These are phyloP conservation scores for Protophormia terraenovae DNA, from an alignment of 2,888 invertebrate species.

Conservation along the genomic window DNA sequence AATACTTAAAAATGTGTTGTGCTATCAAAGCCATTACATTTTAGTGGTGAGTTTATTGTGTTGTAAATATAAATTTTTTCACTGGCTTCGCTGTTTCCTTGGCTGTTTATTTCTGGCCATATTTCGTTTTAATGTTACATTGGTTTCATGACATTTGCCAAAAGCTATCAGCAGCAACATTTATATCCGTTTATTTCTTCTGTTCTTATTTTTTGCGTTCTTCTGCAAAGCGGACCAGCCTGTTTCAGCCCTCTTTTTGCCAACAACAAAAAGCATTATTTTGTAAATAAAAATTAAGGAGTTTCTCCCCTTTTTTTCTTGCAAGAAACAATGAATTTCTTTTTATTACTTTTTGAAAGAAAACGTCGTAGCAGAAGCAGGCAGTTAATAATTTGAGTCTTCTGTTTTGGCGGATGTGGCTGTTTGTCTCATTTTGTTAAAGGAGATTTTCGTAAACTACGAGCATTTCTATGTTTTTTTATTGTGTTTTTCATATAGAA, in stretches of 20 bases:
- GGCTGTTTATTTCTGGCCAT: constrained; percentile 3
- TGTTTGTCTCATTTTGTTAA: background rate
- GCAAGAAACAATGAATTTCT: constrained; percentile 15
- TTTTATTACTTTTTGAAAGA: constrained; percentile 22
- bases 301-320: background rate
- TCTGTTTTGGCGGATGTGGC: background rate
- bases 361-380: background rate
- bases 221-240: background rate
- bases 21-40: background rate
- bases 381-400: background rate
- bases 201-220: constrained; percentile 48
- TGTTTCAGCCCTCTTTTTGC: background rate
- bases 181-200: constrained; percentile 28
- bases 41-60: background rate
- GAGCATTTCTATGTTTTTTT: background rate
- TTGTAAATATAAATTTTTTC: no score
- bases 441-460: background rate
- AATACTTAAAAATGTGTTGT: no score
- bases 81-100: background rate
- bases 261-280: background rate
- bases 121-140: constrained; percentile 53
- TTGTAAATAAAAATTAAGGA: constrained; percentile 27
- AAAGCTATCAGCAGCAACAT: constrained; percentile 56
- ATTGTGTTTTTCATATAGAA: background rate
- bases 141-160: constrained; percentile 62